Evolutionary conservation across 2,888 invertebrate species (phyloP).

Genomic region (Hydropsyche betteni): DNA sequence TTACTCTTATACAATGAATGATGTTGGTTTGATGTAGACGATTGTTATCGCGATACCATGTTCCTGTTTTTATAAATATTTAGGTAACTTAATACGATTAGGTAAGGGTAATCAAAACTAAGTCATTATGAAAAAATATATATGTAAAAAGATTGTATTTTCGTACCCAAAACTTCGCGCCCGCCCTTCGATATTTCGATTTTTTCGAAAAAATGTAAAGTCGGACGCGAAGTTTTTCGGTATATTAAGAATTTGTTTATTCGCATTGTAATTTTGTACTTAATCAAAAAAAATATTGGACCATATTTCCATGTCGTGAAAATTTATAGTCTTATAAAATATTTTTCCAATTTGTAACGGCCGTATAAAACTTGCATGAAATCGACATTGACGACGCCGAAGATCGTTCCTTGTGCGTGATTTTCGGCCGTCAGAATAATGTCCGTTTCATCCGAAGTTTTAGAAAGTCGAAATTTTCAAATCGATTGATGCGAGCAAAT

Average conservation of each 20-base stretch:
- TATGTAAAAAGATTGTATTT: constrained; percentile 42
- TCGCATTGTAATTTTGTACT: constrained; percentile 49
- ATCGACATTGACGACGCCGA: neutral
- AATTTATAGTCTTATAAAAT: constrained; percentile 25
- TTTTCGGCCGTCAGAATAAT: neutral
- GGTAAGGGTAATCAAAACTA: constrained; percentile 51
- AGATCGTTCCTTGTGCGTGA: neutral
- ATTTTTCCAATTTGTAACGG: constrained; percentile 7
- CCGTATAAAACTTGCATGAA: constrained; percentile 2
- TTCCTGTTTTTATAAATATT: constrained; percentile 51
- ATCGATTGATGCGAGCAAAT: constrained; percentile 31
- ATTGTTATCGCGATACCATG: constrained; percentile 50
- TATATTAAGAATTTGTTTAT: constrained; percentile 40
- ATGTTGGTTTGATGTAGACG: constrained; percentile 35
- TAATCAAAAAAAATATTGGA: constrained; percentile 35
- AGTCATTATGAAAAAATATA: constrained; percentile 50
- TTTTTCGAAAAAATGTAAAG: neutral
- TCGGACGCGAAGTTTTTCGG: constrained; percentile 40
- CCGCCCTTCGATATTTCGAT: constrained; percentile 30
- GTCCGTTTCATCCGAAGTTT: constrained; percentile 1
- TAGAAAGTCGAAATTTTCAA: neutral
- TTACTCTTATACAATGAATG: constrained; percentile 25
- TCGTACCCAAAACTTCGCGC: constrained; percentile 38
- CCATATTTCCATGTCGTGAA: constrained; percentile 30
- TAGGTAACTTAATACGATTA: constrained; percentile 51